Evolutionary conservation across 53 echinoderm and acorn worm species (phyloP).

Genomic region (Luidia sarsii): DNA sequence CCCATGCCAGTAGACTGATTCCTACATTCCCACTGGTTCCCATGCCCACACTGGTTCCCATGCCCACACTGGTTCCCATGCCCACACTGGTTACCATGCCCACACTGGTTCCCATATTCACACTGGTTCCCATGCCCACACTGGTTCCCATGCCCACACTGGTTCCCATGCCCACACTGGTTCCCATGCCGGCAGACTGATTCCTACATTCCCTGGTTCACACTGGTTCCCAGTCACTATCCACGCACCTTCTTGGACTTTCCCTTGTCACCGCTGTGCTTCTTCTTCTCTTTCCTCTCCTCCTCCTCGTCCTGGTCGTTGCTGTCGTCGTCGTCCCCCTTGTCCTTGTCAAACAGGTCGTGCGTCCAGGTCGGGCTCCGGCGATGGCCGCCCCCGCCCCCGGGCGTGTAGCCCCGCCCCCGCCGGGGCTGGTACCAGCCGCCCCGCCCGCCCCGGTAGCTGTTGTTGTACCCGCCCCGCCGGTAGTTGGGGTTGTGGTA

Average conservation of each 20-base stretch:
- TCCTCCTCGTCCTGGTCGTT: neutral
- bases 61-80: too few relatives aligned
- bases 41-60: too few relatives aligned
- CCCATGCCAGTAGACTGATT: too few relatives aligned
- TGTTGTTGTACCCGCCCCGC: neutral
- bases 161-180: too few relatives aligned
- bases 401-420: neutral
- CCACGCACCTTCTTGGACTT: constrained; percentile 40
- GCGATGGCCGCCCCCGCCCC: neutral
- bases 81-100: too few relatives aligned
- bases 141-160: too few relatives aligned
- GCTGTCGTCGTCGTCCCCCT: neutral
- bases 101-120: too few relatives aligned
- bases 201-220: too few relatives aligned
- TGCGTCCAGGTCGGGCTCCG: constrained; percentile 43
- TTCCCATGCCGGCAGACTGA: too few relatives aligned
- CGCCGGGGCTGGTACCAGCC: constrained; percentile 4
- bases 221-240: too few relatives aligned
- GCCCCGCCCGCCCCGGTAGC: constrained; percentile 6
- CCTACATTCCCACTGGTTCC: too few relatives aligned
- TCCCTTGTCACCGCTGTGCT: constrained; percentile 5
- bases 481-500: neutral
- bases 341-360: constrained; percentile 58
- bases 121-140: too few relatives aligned
- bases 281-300: constrained; percentile 19